Evolutionary conservation across 2,113 vertebrate genomes (phyloP).

Genomic region (Pseudorhombus dupliciocellatus): DNA sequence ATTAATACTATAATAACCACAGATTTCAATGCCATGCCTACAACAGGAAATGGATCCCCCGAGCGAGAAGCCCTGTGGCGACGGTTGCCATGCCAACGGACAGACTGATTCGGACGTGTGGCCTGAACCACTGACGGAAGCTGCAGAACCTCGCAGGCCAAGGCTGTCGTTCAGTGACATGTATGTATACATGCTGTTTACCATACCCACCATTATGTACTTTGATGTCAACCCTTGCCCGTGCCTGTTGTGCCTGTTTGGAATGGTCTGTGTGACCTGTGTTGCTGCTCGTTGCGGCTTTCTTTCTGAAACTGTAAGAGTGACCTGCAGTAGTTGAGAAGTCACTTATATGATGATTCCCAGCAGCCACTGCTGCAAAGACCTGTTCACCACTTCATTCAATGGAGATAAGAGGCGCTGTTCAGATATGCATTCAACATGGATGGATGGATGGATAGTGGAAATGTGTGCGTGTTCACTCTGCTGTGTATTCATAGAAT

Average conservation of each 20-base stretch:
- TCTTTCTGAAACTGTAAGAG: too few species aligned
- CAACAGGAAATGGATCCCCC: conserved; percentile 84
- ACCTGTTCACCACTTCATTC: too few species aligned
- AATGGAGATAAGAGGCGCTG: too few species aligned
- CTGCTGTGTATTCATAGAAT: neutral
- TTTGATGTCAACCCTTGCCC: neutral
- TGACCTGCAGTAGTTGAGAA: too few species aligned
- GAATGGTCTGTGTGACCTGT: too few species aligned
- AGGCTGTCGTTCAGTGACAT: conserved; percentile 92
- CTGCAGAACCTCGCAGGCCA: conserved; percentile 86
- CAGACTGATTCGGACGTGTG: conserved; percentile 88
- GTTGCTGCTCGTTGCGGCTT: too few species aligned
- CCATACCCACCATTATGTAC: neutral
- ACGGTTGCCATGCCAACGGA: conserved; percentile 85
- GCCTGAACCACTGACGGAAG: conserved; percentile 85
- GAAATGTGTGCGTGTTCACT: neutral
- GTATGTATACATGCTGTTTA: conserved; percentile 78
- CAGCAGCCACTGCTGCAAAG: too few species aligned
- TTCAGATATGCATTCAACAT: too few species aligned
- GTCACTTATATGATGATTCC: too few species aligned
- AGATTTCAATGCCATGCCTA: neutral
- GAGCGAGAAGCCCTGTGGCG: conserved; percentile 77
- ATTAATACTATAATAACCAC: neutral
- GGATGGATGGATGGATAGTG: too few species aligned
- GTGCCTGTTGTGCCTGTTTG: too few species aligned